Evolutionary conservation across 2,797 vertebrate genomes (phyloP), one percentile per base, ranked within the genome.

Genomic region (Gymnodraco acuticeps): DNA sequence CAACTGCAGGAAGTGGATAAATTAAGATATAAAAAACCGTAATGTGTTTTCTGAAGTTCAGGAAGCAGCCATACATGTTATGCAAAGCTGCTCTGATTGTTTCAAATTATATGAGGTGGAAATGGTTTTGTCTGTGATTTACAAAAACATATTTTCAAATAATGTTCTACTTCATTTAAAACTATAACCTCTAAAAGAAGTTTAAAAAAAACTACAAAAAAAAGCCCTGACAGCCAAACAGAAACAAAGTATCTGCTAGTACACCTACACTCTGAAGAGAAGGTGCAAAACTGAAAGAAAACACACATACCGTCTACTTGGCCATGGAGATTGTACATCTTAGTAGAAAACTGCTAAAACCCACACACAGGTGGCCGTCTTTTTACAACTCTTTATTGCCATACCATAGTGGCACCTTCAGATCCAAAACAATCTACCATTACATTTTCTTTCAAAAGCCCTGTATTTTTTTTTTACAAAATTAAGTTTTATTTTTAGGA

Each of bases 91-190:
- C 46, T 82, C 56, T n/a, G 45, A 76, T 67, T 53, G 56, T 73
- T 79, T 70, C 15, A 62, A 66, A 79, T 79, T 60, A 73, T 23
- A 80, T 10, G 47, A 77, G 66, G 46, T 47, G 66, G 41, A 82
- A 75, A 75, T 52, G 5, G 31, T 86, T 83, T 85, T 58, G 42
- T 85, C 53, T 75, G 61, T 50, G 20, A 75, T 74, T 38, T 38
- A 38, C 7, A 47, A 77, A 85, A 73, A 51, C n/a, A 47, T 38
- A n/a, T 62, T 81, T 72, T 70, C 17, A 61, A 46, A 23, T 31
- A 56, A 59, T 78, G 62, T 82, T 88, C 75, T 65, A 70, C 76
- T 64, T 84, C 38, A 72, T 87, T 75, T 69, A 50, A 77, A 47
- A 77, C 47, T 23, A 45, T 10, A 65, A 50, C 27, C 52, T 68